Percentiles rank a stretch among this genome's conserved stretches.
Conservation (phyloP, 2,888 invertebrate genomes). For the Noctua janthe region DNA sequence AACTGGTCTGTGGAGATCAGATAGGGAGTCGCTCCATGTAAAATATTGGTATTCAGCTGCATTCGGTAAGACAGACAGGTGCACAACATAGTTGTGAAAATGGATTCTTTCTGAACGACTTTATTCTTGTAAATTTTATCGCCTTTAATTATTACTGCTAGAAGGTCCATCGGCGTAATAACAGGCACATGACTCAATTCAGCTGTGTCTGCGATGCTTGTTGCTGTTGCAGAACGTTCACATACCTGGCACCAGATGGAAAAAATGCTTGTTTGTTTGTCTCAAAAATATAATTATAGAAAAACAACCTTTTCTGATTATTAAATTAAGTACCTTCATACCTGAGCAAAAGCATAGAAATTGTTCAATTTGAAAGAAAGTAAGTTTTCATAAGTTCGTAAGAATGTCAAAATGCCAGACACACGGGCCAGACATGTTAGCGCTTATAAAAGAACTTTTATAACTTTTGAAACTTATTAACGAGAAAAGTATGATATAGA, state of each 20-base stretch:
- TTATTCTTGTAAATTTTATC: background rate
- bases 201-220: no score
- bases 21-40: background rate
- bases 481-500: constrained; percentile 27
- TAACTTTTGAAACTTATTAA: constrained; percentile 38
- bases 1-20: no score
- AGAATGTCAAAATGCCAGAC: constrained; percentile 31
- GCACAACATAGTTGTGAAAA: background rate
- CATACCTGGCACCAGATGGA: background rate
- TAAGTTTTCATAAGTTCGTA: constrained; percentile 13
- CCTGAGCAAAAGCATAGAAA: background rate
- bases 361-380: constrained; percentile 8
- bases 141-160: background rate
- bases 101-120: background rate
- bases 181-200: no score
- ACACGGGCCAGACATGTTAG: constrained; percentile 28
- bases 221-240: background rate
- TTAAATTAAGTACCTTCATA: background rate
- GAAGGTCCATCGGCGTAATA: no score
- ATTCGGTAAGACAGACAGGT: background rate
- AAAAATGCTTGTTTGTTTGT: background rate
- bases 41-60: background rate
- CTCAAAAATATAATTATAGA: background rate
- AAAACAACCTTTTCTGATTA: background rate
- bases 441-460: constrained; percentile 21